Evolutionary conservation across 1,140 invertebrate genomes (phyloP).

Genomic region (Melanaphis sacchari): DNA sequence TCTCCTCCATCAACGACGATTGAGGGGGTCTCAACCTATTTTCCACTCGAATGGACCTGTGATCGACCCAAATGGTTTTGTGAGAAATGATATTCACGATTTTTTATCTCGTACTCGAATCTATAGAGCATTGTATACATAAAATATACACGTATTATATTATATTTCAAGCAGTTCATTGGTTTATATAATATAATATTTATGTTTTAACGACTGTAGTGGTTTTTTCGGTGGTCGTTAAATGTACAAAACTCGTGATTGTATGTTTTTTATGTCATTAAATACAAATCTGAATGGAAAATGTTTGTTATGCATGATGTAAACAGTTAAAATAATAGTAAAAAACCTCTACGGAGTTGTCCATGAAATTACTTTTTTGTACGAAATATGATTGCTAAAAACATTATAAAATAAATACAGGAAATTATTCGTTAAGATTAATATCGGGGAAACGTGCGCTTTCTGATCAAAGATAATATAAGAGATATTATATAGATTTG

Average conservation of each 20-base stretch:
- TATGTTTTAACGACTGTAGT: not conserved
- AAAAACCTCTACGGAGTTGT: not conserved
- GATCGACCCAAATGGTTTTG: not conserved
- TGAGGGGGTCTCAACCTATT: not conserved
- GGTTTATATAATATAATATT: not conserved
- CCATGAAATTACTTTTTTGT: not conserved
- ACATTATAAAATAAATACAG: not conserved
- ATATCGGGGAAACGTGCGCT: not conserved
- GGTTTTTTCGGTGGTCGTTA: not conserved
- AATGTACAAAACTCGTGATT: not conserved
- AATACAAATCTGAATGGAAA: not conserved
- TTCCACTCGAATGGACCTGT: slow-evolving; percentile 11
- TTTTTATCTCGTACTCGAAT: slow-evolving; percentile 8
- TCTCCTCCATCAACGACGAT: not conserved
- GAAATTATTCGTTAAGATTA: not conserved
- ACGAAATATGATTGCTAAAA: not conserved
- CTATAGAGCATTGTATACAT: not conserved
- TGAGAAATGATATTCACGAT: slow-evolving; percentile 15
- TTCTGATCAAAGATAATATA: not conserved
- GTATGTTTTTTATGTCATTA: not conserved
- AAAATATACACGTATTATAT: not conserved
- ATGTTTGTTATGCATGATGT: not conserved
- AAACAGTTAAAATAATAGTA: not conserved
- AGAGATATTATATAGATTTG: not conserved
- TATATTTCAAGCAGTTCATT: not conserved